Conservation (phyloP, 2,888 invertebrate genomes). For the Heliconius sara region DNA sequence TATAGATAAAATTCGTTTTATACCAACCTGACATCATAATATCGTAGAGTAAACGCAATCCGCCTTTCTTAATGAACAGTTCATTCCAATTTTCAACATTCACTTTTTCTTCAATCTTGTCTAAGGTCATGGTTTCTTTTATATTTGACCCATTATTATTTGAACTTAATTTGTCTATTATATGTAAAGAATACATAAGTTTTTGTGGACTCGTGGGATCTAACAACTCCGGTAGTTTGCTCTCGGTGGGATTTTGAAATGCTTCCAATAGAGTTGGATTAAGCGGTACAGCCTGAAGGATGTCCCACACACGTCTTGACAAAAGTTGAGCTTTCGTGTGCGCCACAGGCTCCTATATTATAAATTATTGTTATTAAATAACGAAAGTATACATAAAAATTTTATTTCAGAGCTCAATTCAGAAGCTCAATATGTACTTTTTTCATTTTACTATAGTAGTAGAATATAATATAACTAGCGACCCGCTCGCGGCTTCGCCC, state of each 20-base stretch:
- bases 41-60: constrained; percentile 93
- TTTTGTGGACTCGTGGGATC: constrained; percentile 96
- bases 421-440: not conserved
- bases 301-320: constrained; percentile 97
- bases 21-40: constrained; percentile 92
- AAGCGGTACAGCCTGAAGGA: constrained; percentile 94
- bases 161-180: constrained; percentile 85
- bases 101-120: constrained; percentile 70
- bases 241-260: constrained; percentile 89
- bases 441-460: not conserved
- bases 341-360: constrained; percentile 85
- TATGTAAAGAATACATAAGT: constrained; percentile 97
- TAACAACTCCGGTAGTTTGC: constrained; percentile 88
- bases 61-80: constrained; percentile 93
- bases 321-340: constrained; percentile 95
- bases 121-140: constrained; percentile 62
- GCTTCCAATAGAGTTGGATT: constrained; percentile 93
- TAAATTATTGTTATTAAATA: constrained; percentile 1
- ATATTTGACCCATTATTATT: constrained; percentile 62
- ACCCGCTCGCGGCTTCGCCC: no score
- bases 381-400: not conserved
- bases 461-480: no score
- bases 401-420: no score
- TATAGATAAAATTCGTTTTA: not conserved
- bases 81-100: constrained; percentile 87